A percentile compares a stretch with the other conserved stretches of the same genome.
These are phyloP conservation scores for Pocota personata DNA, from an alignment of 2,888 invertebrate species.

Conservation along the genomic window DNA sequence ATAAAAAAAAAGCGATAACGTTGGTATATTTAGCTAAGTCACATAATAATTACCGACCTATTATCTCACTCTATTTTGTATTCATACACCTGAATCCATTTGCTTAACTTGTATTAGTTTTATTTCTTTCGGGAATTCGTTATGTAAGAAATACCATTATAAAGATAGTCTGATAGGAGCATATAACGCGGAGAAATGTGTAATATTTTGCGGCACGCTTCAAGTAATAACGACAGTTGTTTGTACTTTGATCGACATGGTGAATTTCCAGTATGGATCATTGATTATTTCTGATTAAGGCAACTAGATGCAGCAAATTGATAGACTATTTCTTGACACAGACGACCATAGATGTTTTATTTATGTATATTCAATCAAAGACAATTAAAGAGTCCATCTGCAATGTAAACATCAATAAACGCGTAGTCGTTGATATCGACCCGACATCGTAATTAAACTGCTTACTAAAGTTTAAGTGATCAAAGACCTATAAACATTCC, in stretches of 20 bases:
- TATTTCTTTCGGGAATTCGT: background rate
- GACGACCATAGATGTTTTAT: background rate
- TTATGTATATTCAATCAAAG: conserved; percentile 5
- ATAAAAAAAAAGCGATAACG: conserved; percentile 1
- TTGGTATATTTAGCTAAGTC: background rate
- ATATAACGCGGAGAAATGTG: background rate
- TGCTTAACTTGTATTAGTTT: background rate
- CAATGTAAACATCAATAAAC: background rate
- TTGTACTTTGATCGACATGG: conserved; percentile 4
- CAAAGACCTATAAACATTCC: background rate
- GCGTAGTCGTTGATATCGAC: background rate
- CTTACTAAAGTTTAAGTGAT: background rate
- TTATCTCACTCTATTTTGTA: background rate
- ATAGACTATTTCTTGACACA: background rate
- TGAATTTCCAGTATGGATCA: background rate
- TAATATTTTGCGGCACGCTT: background rate
- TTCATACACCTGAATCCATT: conserved; percentile 1
- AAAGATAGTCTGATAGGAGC: background rate
- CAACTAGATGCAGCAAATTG: background rate
- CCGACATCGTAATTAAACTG: background rate
- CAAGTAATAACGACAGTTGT: background rate
- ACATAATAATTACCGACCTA: background rate
- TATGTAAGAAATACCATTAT: background rate
- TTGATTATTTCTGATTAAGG: background rate
- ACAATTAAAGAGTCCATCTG: background rate